phyloP scores from a whole-genome alignment of 2,888 invertebrate species.

The Eristalis pertinax region DNA sequence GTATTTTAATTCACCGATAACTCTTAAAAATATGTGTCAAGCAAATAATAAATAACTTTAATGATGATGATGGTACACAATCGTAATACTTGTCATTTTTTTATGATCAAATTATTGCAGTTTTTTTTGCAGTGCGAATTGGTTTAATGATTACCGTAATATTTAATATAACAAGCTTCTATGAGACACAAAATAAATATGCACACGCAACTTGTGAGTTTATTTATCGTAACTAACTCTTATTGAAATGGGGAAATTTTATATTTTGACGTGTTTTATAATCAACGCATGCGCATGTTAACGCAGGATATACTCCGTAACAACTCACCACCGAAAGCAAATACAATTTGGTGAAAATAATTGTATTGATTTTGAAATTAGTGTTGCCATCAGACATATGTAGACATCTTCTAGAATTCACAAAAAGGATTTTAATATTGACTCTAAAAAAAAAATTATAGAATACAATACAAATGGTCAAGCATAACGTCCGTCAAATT shows the following conservation, averaged over 20 bases:
- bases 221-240: background rate
- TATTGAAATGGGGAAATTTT: background rate
- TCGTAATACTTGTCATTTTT: background rate
- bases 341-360: background rate
- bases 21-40: background rate
- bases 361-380: background rate
- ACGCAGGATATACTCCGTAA: background rate
- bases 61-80: background rate
- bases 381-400: background rate
- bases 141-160: background rate
- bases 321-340: background rate
- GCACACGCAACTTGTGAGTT: background rate
- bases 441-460: no score
- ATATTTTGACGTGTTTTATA: constrained; percentile 1
- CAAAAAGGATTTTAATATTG: no score
- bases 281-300: background rate
- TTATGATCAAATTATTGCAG: background rate
- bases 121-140: background rate
- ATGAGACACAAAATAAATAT: background rate
- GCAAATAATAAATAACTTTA: background rate
- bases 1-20: background rate
- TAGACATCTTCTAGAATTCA: background rate
- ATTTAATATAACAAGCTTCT: background rate
- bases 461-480: no score
- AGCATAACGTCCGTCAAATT: no score